Evolutionary conservation across 2,888 invertebrate genomes (phyloP), one percentile per base, ranked within the genome.

Genomic region (Dilophus febrilis): DNA sequence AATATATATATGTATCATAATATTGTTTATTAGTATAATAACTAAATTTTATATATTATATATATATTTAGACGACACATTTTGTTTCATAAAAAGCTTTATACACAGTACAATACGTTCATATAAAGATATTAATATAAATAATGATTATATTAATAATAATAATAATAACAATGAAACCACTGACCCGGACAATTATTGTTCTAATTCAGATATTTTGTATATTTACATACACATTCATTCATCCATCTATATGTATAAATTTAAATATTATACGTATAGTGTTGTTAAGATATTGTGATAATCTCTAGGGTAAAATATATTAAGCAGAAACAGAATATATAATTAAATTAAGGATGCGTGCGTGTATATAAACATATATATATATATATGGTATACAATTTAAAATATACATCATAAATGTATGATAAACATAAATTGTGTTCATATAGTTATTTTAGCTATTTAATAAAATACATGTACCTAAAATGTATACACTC

Each of bases 331-430:
- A 18, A 34, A 34, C 34, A 18, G 34, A 34, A 34, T 34, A 34
- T n/a, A n/a, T 34, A 34, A 34, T 34, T 34, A 34, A 34, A 34
- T 34, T 34, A 34, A 34, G 34, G 34, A 34, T 34, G 34, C 34
- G 34, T 34, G 19, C 19, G 19, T 17, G 19, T 22, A 22, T 22
- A 22, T 22, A 22, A 6, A 22, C 8, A 22, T 22, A 22, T 22
- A 22, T 22, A 22, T 22, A 22, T 22, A 22, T 8, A 22, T 22
- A 6, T 22, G 22, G 22, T 22, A n/a, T n/a, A n/a, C n/a, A n/a
- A n/a, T n/a, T n/a, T n/a, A n/a, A n/a, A n/a, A n/a, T n/a, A n/a
- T n/a, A n/a, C n/a, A n/a, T n/a, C n/a, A n/a, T n/a, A n/a, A n/a
- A n/a, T n/a, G n/a, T n/a, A n/a, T n/a, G n/a, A n/a, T n/a, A n/a